These are phyloP conservation scores for Pterobdella sp. DNA, from an alignment of 2,888 invertebrate species.

Conservation along the genomic window DNA sequence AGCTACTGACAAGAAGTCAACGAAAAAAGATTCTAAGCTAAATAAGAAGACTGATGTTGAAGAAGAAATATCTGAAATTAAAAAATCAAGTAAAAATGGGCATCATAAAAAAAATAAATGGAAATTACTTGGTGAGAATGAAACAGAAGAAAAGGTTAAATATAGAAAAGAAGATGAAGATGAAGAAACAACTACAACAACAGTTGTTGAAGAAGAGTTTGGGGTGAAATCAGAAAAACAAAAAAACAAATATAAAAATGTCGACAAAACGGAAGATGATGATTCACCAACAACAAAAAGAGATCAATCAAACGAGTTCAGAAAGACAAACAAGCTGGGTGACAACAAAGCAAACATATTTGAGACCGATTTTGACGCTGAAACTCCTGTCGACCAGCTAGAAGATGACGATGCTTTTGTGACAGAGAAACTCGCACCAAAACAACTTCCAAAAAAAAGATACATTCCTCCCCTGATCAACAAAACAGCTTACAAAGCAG, in stretches of 20 bases:
- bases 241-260: no score
- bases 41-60: neutral
- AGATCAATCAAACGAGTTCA: neutral
- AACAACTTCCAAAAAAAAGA: conserved; percentile 14
- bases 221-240: no score
- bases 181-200: conserved; percentile 3
- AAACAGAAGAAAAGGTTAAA: conserved; percentile 1
- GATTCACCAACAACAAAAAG: neutral
- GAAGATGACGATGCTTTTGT: neutral
- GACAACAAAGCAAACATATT: neutral
- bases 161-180: conserved; percentile 3
- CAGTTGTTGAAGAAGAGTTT: conserved; percentile 5
- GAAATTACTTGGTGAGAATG: neutral
- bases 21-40: no score
- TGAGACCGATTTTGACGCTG: conserved; percentile 21
- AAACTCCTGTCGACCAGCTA: neutral
- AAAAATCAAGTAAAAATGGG: neutral
- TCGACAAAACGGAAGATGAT: no score
- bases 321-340: neutral
- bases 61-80: conserved; percentile 12
- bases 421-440: conserved; percentile 7
- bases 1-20: neutral
- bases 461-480: conserved; percentile 7
- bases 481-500: neutral
- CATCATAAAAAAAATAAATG: neutral